Percentiles rank a stretch among this genome's conserved stretches.
phyloP scores from a whole-genome alignment of 2,113 vertebrate species.

The Suncus etruscus region DNA sequence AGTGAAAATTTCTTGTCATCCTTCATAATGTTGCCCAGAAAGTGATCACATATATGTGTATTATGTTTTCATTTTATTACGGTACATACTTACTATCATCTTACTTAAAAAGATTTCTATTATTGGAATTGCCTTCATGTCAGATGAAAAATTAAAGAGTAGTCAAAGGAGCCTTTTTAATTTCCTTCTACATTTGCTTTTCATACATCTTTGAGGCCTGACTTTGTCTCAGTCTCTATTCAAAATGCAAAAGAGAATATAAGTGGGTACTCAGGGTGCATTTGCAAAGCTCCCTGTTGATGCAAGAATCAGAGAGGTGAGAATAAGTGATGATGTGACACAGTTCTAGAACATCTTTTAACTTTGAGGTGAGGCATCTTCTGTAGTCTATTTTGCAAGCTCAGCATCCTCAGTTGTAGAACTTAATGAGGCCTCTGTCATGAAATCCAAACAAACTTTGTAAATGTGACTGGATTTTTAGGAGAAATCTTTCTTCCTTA shows the following conservation, averaged over 20 bases:
- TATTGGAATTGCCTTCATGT: conserved; percentile 9
- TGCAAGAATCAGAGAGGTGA: neutral
- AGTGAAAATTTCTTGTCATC: conserved; percentile 23
- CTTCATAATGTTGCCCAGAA: neutral
- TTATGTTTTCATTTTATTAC: neutral
- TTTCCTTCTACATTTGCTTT: neutral
- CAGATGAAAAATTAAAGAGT: neutral
- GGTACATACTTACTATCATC: neutral
- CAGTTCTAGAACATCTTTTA: neutral
- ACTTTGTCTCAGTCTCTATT: neutral
- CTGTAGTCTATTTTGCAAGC: neutral
- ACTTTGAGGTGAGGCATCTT: neutral
- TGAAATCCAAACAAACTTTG: neutral
- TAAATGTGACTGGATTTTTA: conserved; percentile 2
- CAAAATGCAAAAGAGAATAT: neutral
- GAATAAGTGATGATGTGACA: neutral
- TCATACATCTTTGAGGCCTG: conserved; percentile 8
- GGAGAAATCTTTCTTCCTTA: neutral
- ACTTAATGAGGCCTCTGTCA: neutral
- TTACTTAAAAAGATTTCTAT: conserved; percentile 18
- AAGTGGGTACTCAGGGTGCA: neutral
- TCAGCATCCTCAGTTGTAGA: neutral
- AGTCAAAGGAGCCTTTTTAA: neutral
- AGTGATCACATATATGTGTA: neutral
- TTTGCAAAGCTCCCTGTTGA: neutral